These are phyloP conservation scores for Lordiphosa fenestrarum DNA, from an alignment of 2,888 invertebrate species.

Conservation along the genomic window DNA sequence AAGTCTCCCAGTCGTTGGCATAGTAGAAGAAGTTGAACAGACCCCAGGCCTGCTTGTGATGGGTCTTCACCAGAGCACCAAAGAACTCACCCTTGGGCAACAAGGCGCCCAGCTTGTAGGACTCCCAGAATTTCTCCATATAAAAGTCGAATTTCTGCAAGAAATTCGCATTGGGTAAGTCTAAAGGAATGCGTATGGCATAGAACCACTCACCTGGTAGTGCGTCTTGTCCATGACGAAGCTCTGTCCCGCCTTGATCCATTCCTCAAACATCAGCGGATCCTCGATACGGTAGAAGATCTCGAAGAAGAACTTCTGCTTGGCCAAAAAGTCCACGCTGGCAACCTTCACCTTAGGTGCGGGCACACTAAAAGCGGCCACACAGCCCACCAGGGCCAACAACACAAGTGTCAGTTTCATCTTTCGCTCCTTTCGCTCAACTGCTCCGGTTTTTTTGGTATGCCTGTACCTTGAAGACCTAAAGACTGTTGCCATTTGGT, in stretches of 20 bases:
- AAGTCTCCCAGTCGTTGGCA: slow-evolving; percentile 86
- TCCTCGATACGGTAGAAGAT: slow-evolving; percentile 64
- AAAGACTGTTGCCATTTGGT: slow-evolving; percentile 69
- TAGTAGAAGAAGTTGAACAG: slow-evolving; percentile 85
- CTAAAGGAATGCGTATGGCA: too few species aligned
- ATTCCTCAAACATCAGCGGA: slow-evolving; percentile 73
- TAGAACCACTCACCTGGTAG: slow-evolving; percentile 46
- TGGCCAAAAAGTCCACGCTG: slow-evolving; percentile 61
- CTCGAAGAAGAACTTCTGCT: slow-evolving; percentile 73
- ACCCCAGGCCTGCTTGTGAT: slow-evolving; percentile 82
- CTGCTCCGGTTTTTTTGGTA: slow-evolving; percentile 63
- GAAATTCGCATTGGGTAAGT: too few species aligned
- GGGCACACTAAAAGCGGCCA: slow-evolving; percentile 61
- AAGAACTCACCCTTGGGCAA: slow-evolving; percentile 83
- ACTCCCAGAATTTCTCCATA: slow-evolving; percentile 72
- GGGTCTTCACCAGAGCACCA: slow-evolving; percentile 80
- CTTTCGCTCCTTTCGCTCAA: slow-evolving; percentile 28
- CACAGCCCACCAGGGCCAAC: slow-evolving; percentile 72
- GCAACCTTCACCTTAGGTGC: slow-evolving; percentile 60
- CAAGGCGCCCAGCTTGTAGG: slow-evolving; percentile 78
- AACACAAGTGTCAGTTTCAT: slow-evolving; percentile 75
- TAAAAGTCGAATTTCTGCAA: slow-evolving; percentile 57
- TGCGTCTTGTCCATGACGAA: slow-evolving; percentile 53
- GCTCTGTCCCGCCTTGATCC: slow-evolving; percentile 61
- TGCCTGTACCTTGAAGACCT: slow-evolving; percentile 58